Evolutionary conservation across 2,888 invertebrate species (phyloP).

Genomic region (Napeogenes inachia): DNA sequence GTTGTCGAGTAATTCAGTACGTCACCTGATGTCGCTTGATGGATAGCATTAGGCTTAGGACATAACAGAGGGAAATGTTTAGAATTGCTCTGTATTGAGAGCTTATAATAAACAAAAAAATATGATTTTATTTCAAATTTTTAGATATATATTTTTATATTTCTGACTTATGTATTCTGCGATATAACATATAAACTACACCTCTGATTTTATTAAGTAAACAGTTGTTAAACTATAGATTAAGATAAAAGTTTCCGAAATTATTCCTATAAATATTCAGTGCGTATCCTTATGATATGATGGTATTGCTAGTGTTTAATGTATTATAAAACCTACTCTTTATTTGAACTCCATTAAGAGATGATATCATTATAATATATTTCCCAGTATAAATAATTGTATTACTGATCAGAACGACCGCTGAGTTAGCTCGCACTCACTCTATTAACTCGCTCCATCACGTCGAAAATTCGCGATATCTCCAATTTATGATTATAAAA

Average conservation of each 20-base stretch:
- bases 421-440: constrained; percentile 33
- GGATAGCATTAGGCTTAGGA: constrained; percentile 15
- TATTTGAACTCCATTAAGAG: not conserved
- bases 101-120: too few species aligned
- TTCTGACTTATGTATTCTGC: too few species aligned
- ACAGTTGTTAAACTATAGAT: too few species aligned
- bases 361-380: not conserved
- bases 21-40: constrained; percentile 23
- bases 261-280: too few species aligned
- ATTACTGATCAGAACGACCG: constrained; percentile 15
- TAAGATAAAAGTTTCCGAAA: too few species aligned
- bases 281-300: too few species aligned
- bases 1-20: constrained; percentile 38
- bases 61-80: not conserved
- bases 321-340: not conserved
- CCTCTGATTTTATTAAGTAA: too few species aligned
- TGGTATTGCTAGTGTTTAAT: not conserved
- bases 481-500: constrained; percentile 32
- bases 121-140: too few species aligned
- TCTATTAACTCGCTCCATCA: constrained; percentile 35
- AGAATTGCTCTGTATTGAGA: too few species aligned
- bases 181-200: too few species aligned
- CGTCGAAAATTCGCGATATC: constrained; percentile 30
- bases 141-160: too few species aligned
- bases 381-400: constrained; percentile 1